phyloP scores from a whole-genome alignment of 2,113 vertebrate species.

The Saguinus midas region DNA sequence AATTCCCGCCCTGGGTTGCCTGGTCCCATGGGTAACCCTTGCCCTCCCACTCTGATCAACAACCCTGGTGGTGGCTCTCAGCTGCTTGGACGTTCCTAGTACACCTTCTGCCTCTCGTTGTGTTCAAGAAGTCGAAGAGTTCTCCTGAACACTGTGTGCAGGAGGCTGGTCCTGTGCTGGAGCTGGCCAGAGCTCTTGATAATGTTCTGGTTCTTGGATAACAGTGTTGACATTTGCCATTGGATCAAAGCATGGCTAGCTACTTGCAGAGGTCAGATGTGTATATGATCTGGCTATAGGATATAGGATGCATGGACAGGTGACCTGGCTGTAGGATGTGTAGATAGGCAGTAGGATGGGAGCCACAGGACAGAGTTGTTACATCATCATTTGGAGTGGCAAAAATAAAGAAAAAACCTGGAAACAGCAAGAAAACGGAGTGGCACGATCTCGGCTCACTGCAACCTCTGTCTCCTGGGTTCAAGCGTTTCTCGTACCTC shows the following conservation, averaged over 20 bases:
- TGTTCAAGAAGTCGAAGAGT: not conserved
- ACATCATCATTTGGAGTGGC: not conserved
- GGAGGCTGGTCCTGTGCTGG: not conserved
- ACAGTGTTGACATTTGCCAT: not conserved
- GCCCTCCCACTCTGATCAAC: not conserved
- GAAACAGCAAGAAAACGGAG: too few species aligned
- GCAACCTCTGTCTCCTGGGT: too few species aligned
- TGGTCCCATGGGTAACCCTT: not conserved
- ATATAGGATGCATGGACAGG: not conserved
- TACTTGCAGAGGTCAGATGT: not conserved
- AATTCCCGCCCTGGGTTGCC: accelerated
- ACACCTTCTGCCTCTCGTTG: not conserved
- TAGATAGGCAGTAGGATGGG: not conserved
- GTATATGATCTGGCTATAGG: not conserved
- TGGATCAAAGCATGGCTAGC: not conserved
- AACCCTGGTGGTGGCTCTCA: accelerated
- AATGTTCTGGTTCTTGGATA: not conserved
- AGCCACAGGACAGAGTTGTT: not conserved
- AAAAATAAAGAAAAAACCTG: not conserved
- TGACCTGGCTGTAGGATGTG: not conserved
- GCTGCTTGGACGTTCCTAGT: not conserved
- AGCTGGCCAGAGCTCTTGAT: not conserved
- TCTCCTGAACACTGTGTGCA: not conserved
- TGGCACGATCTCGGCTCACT: too few species aligned
- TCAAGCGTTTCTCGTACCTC: too few species aligned